Percentiles rank a stretch among this genome's conserved stretches.
These are phyloP conservation scores for Nyctereutes procyonoides DNA, from an alignment of 2,113 vertebrate genomes.

Conservation along the genomic window DNA sequence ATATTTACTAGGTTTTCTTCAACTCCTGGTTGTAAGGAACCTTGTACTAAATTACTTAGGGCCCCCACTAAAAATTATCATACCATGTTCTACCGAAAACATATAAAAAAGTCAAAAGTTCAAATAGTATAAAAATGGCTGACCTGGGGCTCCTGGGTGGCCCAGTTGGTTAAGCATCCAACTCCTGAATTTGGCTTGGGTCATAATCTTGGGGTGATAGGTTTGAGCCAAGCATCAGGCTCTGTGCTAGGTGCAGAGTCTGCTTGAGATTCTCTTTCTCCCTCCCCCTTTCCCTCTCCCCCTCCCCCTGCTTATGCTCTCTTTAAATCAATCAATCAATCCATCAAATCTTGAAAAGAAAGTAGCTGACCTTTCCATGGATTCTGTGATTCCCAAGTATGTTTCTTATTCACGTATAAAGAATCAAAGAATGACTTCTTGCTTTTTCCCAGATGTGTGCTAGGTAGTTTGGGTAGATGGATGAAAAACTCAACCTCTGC, in stretches of 20 bases:
- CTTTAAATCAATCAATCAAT: background rate
- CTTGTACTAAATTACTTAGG: background rate
- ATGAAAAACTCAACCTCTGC: background rate
- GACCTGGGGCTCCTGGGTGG: background rate
- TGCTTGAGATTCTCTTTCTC: background rate
- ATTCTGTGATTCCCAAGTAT: background rate
- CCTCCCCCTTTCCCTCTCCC: background rate
- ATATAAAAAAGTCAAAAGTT: background rate
- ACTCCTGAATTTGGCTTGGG: background rate
- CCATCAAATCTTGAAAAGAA: background rate
- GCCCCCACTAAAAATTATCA: background rate
- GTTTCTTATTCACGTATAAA: background rate
- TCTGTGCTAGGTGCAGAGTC: background rate
- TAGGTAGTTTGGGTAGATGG: background rate
- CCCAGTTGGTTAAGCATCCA: background rate
- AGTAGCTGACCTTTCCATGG: background rate
- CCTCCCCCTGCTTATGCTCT: background rate
- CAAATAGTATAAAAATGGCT: background rate
- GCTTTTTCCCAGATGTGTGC: background rate
- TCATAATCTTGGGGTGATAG: background rate
- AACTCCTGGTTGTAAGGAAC: background rate
- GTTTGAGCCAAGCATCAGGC: background rate
- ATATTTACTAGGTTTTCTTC: background rate
- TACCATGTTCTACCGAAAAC: slow-evolving; percentile 3
- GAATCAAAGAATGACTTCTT: slow-evolving; percentile 5